These are phyloP conservation scores for Pampus argenteus DNA, from an alignment of 2,797 vertebrate genomes.

Conservation along the genomic window DNA sequence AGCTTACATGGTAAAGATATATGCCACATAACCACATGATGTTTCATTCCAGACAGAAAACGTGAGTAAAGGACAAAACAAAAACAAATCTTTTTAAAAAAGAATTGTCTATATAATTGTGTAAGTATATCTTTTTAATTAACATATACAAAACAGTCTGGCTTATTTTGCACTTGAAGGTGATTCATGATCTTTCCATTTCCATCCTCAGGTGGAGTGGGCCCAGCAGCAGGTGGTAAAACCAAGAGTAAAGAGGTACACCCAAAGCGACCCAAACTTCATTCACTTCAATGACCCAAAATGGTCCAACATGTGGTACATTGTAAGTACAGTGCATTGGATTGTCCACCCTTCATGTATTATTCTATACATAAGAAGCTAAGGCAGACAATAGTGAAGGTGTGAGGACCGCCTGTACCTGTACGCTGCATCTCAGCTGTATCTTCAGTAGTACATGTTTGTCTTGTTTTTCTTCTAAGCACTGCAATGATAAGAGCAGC, in stretches of 20 bases:
- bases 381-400: too few species aligned
- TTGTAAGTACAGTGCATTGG: conserved; percentile 83
- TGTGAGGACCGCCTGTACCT: too few species aligned
- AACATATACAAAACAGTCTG: neutral
- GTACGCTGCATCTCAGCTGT: too few species aligned
- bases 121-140: neutral
- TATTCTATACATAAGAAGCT: too few species aligned
- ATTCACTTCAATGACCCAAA: conserved; percentile 91
- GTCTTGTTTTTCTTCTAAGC: conserved; percentile 52
- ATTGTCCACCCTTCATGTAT: too few species aligned
- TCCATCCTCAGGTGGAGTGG: conserved; percentile 88
- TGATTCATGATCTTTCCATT: neutral
- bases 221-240: conserved; percentile 92
- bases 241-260: conserved; percentile 88
- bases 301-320: conserved; percentile 97
- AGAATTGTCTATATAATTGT: neutral
- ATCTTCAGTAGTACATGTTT: neutral
- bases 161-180: neutral
- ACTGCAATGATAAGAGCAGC: conserved; percentile 71
- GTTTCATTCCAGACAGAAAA: too few species aligned
- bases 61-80: too few species aligned
- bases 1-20: too few species aligned
- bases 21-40: too few species aligned
- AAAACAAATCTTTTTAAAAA: too few species aligned
- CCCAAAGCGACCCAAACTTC: conserved; percentile 72